These are phyloP conservation scores for Neopipo cinnamomea DNA, from an alignment of 2,113 vertebrate genomes.

Conservation along the genomic window DNA sequence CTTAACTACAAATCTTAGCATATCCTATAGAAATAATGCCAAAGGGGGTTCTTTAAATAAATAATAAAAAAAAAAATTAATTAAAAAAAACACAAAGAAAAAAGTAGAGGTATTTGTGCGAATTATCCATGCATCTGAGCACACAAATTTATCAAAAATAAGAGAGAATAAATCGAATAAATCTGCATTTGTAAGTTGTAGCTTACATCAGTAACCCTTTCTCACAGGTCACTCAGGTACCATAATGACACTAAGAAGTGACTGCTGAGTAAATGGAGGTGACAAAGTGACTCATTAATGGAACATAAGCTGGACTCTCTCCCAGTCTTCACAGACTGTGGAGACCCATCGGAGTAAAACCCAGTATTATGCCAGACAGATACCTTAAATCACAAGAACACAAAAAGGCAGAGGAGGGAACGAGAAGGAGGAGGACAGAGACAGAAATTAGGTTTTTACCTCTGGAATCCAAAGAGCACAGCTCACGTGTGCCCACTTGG, in stretches of 20 bases:
- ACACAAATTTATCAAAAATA: neutral
- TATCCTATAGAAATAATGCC: neutral
- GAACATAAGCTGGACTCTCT: neutral
- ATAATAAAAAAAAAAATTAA: neutral
- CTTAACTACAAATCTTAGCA: neutral
- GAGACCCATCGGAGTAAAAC: neutral
- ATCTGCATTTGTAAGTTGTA: neutral
- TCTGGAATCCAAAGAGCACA: conserved; percentile 99
- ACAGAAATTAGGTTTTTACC: conserved; percentile 72
- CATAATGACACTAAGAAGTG: neutral
- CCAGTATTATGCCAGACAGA: neutral
- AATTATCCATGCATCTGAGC: neutral
- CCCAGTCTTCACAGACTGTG: neutral
- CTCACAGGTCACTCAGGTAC: neutral
- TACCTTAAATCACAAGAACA: neutral
- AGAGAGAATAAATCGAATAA: neutral
- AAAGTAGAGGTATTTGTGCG: neutral
- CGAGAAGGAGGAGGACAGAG: fast-evolving
- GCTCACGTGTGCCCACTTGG: conserved; percentile 97
- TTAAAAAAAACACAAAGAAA: too few relatives aligned
- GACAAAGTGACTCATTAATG: neutral
- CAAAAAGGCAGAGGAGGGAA: neutral
- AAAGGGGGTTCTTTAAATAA: fast-evolving
- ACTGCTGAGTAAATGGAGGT: neutral
- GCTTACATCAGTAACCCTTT: neutral